Evolutionary conservation across 2,888 invertebrate genomes (phyloP), one percentile per base, ranked within the genome.

Genomic region (Coenonympha glycerion): DNA sequence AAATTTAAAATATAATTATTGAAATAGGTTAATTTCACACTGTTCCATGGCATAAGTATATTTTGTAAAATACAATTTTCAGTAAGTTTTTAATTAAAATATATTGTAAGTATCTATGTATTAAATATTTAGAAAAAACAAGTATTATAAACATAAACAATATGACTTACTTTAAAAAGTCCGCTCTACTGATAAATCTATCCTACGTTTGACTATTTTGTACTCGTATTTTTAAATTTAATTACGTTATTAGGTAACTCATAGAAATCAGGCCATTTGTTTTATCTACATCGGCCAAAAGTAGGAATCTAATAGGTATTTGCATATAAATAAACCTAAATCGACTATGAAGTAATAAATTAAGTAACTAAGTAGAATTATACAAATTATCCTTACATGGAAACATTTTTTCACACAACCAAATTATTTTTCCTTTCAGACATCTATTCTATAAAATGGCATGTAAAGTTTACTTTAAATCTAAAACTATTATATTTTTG

Each of bases 191-290:
- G 47, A 30, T 34, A 48, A 51, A 45, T 55, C 8, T 52, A 55
- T 26, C 45, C 52, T 55, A 52, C 30, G 5, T 28, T 49, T 55
- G 55, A 55, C 55, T 55, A 55, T 52, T 13, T 37, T 31, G 45
- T 49, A 55, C 52, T 55, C 55, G 33, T 37, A 42, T 34, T 22
- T 24, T n/a, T 19, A 34, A 18, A 19, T 40, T 26, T 9, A 22
- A 30, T 31, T 13, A 31, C 31, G 39, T 36, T 22, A 11, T 22
- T 37, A 21, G 6, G 15, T 6, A 33, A 6, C 33, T 16, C n/a
- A n/a, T n/a, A n/a, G n/a, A n/a, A n/a, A n/a, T n/a, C n/a, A n/a
- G 15, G 15, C 6, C 15, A 31, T n/a, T n/a, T n/a, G n/a, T n/a
- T n/a, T n/a, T n/a, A n/a, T n/a, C n/a, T n/a, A n/a, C n/a, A n/a